Conservation (phyloP, 2,797 vertebrate genomes). For the Gymnodraco acuticeps region DNA sequence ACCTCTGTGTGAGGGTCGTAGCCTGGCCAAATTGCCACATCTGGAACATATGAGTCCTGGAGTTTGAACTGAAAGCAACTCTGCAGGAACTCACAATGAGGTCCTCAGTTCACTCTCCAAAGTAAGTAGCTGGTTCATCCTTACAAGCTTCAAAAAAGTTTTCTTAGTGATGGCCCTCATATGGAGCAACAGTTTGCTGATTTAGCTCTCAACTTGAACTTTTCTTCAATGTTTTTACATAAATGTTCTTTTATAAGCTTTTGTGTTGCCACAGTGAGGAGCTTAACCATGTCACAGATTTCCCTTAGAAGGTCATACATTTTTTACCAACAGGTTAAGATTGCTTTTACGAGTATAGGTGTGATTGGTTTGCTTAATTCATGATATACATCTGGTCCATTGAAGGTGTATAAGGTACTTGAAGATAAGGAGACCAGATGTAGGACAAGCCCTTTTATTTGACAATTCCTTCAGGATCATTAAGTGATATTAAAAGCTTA, state of each 20-base stretch:
- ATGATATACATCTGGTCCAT: conserved; percentile 56
- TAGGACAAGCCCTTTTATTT: conserved; percentile 35
- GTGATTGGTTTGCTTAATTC: conserved; percentile 32
- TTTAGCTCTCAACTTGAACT: conserved; percentile 25
- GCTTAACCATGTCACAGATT: conserved; percentile 31
- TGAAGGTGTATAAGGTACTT: conserved; percentile 42
- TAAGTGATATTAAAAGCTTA: background rate
- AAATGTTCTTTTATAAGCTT: conserved; percentile 7
- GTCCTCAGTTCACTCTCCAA: conserved; percentile 75
- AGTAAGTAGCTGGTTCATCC: conserved; percentile 69
- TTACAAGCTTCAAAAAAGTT: conserved; percentile 41
- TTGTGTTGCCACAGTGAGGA: background rate
- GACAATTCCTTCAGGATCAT: conserved; percentile 59
- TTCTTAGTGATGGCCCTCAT: conserved; percentile 36
- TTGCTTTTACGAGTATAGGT: conserved; percentile 38
- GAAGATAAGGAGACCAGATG: conserved; percentile 61
- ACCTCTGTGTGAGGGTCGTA: conserved; percentile 76
- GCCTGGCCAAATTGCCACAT: conserved; percentile 75
- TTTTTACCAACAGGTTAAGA: background rate
- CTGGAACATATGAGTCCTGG: conserved; percentile 77
- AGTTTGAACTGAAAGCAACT: conserved; percentile 63
- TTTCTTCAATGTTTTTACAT: conserved; percentile 23
- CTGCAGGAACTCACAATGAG: conserved; percentile 71
- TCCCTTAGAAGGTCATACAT: conserved; percentile 12
- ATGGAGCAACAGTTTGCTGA: conserved; percentile 22